Conservation (phyloP, 1,140 invertebrate genomes). For the Drosophila kohkoa region DNA sequence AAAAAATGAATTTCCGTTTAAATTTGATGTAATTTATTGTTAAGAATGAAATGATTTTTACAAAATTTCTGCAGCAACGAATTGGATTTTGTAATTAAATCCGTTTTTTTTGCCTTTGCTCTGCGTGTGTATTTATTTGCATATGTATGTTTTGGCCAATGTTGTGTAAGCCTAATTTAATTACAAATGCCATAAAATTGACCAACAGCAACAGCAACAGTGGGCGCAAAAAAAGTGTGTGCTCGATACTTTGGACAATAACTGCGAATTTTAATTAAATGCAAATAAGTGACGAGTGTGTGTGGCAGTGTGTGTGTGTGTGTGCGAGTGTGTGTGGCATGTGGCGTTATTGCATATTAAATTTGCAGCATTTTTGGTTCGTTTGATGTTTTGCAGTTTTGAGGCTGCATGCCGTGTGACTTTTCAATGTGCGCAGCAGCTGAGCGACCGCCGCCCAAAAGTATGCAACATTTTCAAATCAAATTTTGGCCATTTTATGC, state of each 20-base stretch:
- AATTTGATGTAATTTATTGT: background rate
- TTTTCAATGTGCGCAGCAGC: slow-evolving; percentile 58
- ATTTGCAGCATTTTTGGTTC: slow-evolving; percentile 66
- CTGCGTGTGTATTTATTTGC: background rate
- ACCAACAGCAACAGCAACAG: slow-evolving; percentile 23
- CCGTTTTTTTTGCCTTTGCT: background rate
- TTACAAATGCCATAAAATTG: slow-evolving; percentile 71
- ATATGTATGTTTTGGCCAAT: slow-evolving; percentile 13
- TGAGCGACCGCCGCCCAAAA: slow-evolving; percentile 52
- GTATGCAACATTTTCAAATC: slow-evolving; percentile 74
- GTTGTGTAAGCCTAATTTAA: slow-evolving; percentile 76
- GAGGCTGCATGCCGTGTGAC: slow-evolving; percentile 57
- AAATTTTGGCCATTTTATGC: slow-evolving; percentile 78
- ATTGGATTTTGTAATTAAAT: slow-evolving; percentile 19
- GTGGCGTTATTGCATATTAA: slow-evolving; percentile 71
- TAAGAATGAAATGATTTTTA: background rate
- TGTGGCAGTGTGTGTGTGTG: slow-evolving; percentile 22
- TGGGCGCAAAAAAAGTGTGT: slow-evolving; percentile 12
- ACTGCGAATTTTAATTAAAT: slow-evolving; percentile 80
- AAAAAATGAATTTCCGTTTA: no score
- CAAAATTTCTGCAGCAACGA: background rate
- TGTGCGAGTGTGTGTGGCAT: slow-evolving; percentile 15
- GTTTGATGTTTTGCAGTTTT: slow-evolving; percentile 62
- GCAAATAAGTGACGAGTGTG: slow-evolving; percentile 63
- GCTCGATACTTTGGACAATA: slow-evolving; percentile 71